Base-by-base conservation (phyloP, 2,888 invertebrate genomes). In the Agonopterix subpropinquella region DNA sequence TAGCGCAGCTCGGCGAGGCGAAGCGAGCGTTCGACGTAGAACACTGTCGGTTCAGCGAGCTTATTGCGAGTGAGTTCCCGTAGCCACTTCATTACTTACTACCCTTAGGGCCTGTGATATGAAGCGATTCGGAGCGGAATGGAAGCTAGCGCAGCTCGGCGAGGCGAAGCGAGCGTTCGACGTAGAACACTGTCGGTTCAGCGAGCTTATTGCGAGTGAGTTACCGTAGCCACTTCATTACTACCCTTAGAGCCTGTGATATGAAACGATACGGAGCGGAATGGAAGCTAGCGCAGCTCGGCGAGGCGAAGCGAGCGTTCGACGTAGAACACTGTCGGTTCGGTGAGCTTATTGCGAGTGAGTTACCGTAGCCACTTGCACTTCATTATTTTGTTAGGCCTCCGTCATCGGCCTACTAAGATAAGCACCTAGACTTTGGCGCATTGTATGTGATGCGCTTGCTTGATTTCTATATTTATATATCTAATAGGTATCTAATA, bases 251-350 rank as follows among this genome's bases (percentile, higher is more conserved):
- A 18, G 18, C 4, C 2, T 18, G 18, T 18, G 97, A 97, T n/a
- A 81, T 98, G 77, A 97, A 97, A 77, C 91, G 92, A 15, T 93
- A 93, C 76, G 95, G 95, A 0, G 79, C 90, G 0, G 92, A 93
- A 53, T 96, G 95, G 94, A 79, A 93, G 47, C 8, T 51, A 1
- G 89, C 90, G 0, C 90, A 90, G 58, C 80, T 74, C 10, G 87
- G 85, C 53, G 76, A 78, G 0, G 80, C 77, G 42, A 89, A 84
- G 50, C 61, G 64, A 1, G 81, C 85, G 39, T 96, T 97, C 73
- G 78, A 91, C 41, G 64, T 78, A 7, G 90, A 92, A 54, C 96
- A 97, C 83, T 95, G 95, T 51, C 90, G 96, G 50, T 98, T 95
- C 80, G 78, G 90, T 11, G 84, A 90, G 46, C 89, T 98, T 39